A percentile compares a stretch with the other conserved stretches of the same genome.
Conservation (phyloP, 1,140 invertebrate species). For the Sipha flava region DNA sequence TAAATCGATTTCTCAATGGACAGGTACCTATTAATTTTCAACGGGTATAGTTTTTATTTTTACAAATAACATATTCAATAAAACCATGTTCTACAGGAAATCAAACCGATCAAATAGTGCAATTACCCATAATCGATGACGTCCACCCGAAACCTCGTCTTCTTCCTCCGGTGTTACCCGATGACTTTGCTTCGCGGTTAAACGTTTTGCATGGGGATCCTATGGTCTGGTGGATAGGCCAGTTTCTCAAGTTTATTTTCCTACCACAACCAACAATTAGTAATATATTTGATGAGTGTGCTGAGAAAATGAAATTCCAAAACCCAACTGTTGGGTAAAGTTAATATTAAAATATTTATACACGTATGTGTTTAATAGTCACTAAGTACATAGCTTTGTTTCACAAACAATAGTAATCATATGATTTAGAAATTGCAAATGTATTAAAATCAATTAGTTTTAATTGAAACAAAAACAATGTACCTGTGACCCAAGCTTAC, state of each 20-base stretch:
- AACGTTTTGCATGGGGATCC: constrained; percentile 87
- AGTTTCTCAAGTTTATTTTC: constrained; percentile 84
- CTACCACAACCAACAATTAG: constrained; percentile 65
- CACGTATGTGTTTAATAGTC: too few relatives aligned
- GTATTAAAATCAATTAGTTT: too few relatives aligned
- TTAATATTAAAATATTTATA: neutral
- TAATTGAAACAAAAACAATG: too few relatives aligned
- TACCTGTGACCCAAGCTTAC: too few relatives aligned
- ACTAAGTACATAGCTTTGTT: too few relatives aligned
- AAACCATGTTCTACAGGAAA: constrained; percentile 50
- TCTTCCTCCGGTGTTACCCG: constrained; percentile 86
- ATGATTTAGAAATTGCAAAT: too few relatives aligned
- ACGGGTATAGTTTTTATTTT: too few relatives aligned
- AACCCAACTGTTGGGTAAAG: constrained; percentile 83
- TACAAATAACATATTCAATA: neutral
- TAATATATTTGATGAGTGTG: constrained; percentile 63
- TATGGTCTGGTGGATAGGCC: constrained; percentile 94
- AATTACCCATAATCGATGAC: constrained; percentile 89
- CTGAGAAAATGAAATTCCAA: constrained; percentile 69
- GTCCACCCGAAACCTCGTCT: constrained; percentile 78
- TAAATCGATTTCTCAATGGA: too few relatives aligned
- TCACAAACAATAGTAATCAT: too few relatives aligned
- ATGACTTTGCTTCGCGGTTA: constrained; percentile 73
- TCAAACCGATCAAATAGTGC: constrained; percentile 69
- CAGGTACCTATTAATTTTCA: too few relatives aligned